A percentile compares a stretch with the other conserved stretches of the same genome.
Conservation (phyloP, 2,797 vertebrate genomes). For the Pangasius mekongensis region DNA sequence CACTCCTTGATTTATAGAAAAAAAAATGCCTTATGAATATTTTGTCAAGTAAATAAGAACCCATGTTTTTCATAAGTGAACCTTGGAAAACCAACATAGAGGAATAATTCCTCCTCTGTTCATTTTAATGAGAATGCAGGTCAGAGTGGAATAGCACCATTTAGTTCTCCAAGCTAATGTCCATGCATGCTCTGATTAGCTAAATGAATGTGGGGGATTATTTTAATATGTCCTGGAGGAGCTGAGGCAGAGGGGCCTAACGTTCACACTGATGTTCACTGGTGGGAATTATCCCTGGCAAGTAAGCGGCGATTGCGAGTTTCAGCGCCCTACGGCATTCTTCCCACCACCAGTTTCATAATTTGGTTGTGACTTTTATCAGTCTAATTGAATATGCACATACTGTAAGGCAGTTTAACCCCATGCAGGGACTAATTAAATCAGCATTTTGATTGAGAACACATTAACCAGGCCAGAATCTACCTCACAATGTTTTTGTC, state of each 20-base stretch:
- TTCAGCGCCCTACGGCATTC: constrained; percentile 73
- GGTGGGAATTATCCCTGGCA: constrained; percentile 78
- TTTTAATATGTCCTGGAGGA: constrained; percentile 74
- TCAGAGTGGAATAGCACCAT: constrained; percentile 79
- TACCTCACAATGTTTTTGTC: constrained; percentile 34
- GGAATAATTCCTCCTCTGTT: constrained; percentile 75
- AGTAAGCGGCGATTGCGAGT: constrained; percentile 54
- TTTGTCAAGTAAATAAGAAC: constrained; percentile 78
- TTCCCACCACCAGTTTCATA: constrained; percentile 74
- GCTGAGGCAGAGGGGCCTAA: constrained; percentile 64
- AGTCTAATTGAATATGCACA: constrained; percentile 70
- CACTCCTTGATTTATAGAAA: constrained; percentile 27
- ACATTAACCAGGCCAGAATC: constrained; percentile 47
- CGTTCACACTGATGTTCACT: constrained; percentile 72
- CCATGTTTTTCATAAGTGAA: constrained; percentile 66
- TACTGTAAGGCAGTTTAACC: constrained; percentile 59
- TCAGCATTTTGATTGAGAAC: constrained; percentile 55
- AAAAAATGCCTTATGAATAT: constrained; percentile 67
- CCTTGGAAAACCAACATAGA: constrained; percentile 70
- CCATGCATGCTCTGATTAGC: constrained; percentile 78
- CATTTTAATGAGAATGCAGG: constrained; percentile 74
- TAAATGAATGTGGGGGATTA: constrained; percentile 77
- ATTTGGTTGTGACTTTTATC: constrained; percentile 76
- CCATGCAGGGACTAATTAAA: constrained; percentile 58
- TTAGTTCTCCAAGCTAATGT: constrained; percentile 79